Conservation (phyloP, 2,113 vertebrate genomes). For the Chascanopsetta lugubris region DNA sequence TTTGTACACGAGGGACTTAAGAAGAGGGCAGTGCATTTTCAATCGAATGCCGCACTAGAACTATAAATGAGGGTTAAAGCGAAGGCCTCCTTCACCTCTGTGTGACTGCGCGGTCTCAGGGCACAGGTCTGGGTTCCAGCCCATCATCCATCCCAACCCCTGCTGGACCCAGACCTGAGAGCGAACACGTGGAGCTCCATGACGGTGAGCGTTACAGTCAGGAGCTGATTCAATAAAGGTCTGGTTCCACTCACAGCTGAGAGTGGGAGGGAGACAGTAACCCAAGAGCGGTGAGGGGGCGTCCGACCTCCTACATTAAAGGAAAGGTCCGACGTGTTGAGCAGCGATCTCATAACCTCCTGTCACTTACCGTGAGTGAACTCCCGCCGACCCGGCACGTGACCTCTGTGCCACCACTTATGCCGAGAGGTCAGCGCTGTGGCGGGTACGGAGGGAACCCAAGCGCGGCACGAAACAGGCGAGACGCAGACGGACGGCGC, state of each 20-base stretch:
- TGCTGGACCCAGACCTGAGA: constrained; percentile 55
- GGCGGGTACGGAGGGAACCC: too few relatives aligned
- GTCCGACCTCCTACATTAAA: constrained; percentile 57
- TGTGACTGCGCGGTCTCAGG: constrained; percentile 32
- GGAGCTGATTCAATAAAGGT: constrained; percentile 74
- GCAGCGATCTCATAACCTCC: constrained; percentile 33
- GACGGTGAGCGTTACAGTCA: constrained; percentile 59
- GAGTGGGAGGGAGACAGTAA: constrained; percentile 56
- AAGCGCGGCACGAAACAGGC: too few relatives aligned
- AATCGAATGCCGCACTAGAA: too few relatives aligned
- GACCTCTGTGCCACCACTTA: constrained; percentile 28
- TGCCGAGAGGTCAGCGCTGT: constrained; percentile 35
- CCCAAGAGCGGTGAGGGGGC: constrained; percentile 43
- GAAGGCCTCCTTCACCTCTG: constrained; percentile 39
- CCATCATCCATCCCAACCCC: constrained; percentile 39
- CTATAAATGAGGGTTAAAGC: too few relatives aligned
- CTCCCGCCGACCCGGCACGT: constrained; percentile 21
- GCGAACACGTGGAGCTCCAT: constrained; percentile 39
- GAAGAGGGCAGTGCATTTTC: too few relatives aligned
- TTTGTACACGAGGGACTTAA: too few relatives aligned
- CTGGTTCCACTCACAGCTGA: constrained; percentile 43
- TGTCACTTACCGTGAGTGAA: constrained; percentile 41
- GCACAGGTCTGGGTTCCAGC: constrained; percentile 30
- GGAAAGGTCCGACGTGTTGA: constrained; percentile 47
- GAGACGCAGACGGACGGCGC: too few relatives aligned